Evolutionary conservation across 2,888 invertebrate genomes (phyloP), one percentile per base, ranked within the genome.

Genomic region (Clepsis dumicolana): DNA sequence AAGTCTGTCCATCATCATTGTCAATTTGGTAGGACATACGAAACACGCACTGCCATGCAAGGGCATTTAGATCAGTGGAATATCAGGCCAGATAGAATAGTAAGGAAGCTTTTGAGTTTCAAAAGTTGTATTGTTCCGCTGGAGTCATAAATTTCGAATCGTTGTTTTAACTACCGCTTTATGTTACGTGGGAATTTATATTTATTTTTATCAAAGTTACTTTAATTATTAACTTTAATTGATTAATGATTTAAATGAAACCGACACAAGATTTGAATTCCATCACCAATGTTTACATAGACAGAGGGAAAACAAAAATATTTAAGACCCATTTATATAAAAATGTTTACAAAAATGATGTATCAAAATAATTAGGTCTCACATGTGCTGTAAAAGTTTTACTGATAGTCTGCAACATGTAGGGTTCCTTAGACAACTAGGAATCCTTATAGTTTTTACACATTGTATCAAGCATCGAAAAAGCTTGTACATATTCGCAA

Each of bases 271-370:
- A 54, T 50, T 62, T 29, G 14, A 62, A 56, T 27, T 62, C 72
- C 71, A 67, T 67, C 65, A 73, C 73, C 73, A 21, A 57, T 8
- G 25, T 59, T 27, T 35, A 59, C 48, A 65, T 12, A 48, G 38
- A 53, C 48, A 50, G 54, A 38, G 48, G 38, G 38, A 50, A 38
- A 38, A 63, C 8, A 35, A 32, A 24, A 14, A 44, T 14, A 21
- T 27, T 18, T 27, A 44, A 44, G 18, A 14, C n/a, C 27, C 24
- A 32, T 18, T n/a, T 25, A n/a, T 27, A 64, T 21, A 44, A 44
- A 48, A 8, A 50, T 48, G 29, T 21, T 4, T 16, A 16, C 24
- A 4, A 16, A 41, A 32, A 38, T 48, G 10, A 48, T 14, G 10
- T 64, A 48, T 57, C 48, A 8, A 64, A 63, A 63, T 68, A 64